phyloP scores from a whole-genome alignment of 2,888 invertebrate species.

The Hyposoter didymator region DNA sequence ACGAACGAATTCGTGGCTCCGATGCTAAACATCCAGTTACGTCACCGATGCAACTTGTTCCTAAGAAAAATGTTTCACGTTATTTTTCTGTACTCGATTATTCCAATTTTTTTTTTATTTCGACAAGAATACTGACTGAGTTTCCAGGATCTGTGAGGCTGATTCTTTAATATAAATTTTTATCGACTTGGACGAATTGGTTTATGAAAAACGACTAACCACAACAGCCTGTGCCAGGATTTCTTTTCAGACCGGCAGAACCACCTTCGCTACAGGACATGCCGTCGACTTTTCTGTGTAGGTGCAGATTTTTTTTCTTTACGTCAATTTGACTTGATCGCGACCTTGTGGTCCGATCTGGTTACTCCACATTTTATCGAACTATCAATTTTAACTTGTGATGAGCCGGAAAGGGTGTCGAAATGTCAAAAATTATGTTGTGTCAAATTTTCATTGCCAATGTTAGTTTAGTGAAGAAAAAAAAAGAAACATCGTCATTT shows the following conservation, averaged over 20 bases:
- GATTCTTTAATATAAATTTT: background rate
- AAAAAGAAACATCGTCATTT: background rate
- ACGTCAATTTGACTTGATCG: conserved; percentile 41
- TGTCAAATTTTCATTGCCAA: background rate
- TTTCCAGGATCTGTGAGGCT: background rate
- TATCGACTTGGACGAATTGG: background rate
- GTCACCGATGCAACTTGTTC: conserved; percentile 67
- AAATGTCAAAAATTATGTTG: background rate
- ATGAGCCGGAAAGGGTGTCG: background rate
- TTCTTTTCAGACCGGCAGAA: conserved; percentile 62
- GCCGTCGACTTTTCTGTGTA: conserved; percentile 46
- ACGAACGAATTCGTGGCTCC: conserved; percentile 71
- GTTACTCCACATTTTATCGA: conserved; percentile 59
- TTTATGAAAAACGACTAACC: conserved; percentile 70
- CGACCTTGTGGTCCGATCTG: conserved; percentile 60
- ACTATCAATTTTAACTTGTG: background rate
- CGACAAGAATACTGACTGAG: background rate
- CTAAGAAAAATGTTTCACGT: conserved; percentile 59
- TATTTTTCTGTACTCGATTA: background rate
- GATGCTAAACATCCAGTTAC: conserved; percentile 63
- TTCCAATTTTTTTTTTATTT: background rate
- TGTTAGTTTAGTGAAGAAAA: background rate
- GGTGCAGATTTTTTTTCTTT: conserved; percentile 29
- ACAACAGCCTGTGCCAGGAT: conserved; percentile 72
- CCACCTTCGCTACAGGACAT: conserved; percentile 74